Evolutionary conservation across 2,888 invertebrate species (phyloP), one percentile per base, ranked within the genome.

Genomic region (Nephrotoma guestfalica): DNA sequence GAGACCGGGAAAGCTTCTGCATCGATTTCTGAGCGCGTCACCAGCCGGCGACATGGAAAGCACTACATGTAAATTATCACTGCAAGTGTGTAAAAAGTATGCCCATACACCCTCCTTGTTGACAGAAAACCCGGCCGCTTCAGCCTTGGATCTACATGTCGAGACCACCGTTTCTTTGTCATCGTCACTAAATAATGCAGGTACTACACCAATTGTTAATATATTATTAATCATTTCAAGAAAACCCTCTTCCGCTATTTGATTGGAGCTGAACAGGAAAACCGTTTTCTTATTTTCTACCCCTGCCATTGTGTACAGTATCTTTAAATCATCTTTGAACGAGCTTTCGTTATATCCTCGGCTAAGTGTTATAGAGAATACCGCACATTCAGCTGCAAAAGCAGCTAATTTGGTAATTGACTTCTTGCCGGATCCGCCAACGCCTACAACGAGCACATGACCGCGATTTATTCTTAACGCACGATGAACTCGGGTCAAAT

Each of bases 181-280:
- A 86, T 97, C 97, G 88, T 98, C 97, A 4, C 94, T 93, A 89
- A 97, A 98, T 57, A 98, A 91, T 0, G 97, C 95, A 0, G 97
- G 97, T 2, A 97, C 95, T 91, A 96, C 95, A 0, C 97, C 98
- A 86, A 96, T 96, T 91, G 97, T 97, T 87, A 98, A 91, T 90
- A 98, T 97, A 89, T 97, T 98, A 91, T 98, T 98, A 87, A 98
- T 96, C 88, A 96, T 93, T 91, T 98, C 98, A 87, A 98, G 91
- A 90, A 98, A 98, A 13, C 96, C 95, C 90, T 96, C 96, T 89
- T 96, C 95, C 0, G 94, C 92, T 87, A 96, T 94, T 93, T 98
- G 97, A 11, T 96, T 94, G 18, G 96, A 96, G 0, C 96, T 95
- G 89, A 98, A 97, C 3, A 97, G 92, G 90, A 98, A 98, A 0